These are phyloP conservation scores for Rhabdomys pumilio DNA, from an alignment of 2,797 vertebrate genomes.

Conservation along the genomic window DNA sequence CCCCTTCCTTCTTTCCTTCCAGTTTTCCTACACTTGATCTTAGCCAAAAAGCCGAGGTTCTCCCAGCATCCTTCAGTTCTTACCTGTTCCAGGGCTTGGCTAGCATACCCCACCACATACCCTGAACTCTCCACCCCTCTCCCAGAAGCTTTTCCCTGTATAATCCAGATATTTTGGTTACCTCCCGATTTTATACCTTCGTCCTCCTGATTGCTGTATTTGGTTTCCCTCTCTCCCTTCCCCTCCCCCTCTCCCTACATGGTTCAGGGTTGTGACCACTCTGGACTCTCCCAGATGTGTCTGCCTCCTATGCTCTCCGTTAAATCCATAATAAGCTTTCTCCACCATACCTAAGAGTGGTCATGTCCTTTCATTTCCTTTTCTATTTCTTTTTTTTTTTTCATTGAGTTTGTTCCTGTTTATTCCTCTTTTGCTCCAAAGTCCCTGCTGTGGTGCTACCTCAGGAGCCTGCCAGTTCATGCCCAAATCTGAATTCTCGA, in stretches of 20 bases:
- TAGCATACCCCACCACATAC: background rate
- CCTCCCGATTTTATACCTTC: background rate
- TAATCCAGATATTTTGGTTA: background rate
- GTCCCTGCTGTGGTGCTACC: background rate
- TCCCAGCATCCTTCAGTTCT: background rate
- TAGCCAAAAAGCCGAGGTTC: background rate
- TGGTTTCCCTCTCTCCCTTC: background rate
- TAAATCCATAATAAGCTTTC: background rate
- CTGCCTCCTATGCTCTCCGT: background rate
- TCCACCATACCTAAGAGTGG: background rate
- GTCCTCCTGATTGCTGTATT: background rate
- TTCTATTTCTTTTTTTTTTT: background rate
- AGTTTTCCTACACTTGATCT: too few species aligned
- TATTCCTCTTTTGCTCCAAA: slow-evolving; percentile 1
- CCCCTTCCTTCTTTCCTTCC: background rate
- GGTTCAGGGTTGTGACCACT: background rate
- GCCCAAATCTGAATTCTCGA: background rate
- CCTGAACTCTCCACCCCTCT: background rate
- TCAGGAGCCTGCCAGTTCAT: background rate
- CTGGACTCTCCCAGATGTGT: background rate
- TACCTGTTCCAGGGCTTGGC: background rate
- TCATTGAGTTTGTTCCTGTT: background rate
- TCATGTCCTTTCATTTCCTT: background rate
- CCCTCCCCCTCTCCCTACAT: background rate
- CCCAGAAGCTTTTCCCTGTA: background rate